Evolutionary conservation across 2,888 invertebrate species (phyloP).

Genomic region (Acleris literana): DNA sequence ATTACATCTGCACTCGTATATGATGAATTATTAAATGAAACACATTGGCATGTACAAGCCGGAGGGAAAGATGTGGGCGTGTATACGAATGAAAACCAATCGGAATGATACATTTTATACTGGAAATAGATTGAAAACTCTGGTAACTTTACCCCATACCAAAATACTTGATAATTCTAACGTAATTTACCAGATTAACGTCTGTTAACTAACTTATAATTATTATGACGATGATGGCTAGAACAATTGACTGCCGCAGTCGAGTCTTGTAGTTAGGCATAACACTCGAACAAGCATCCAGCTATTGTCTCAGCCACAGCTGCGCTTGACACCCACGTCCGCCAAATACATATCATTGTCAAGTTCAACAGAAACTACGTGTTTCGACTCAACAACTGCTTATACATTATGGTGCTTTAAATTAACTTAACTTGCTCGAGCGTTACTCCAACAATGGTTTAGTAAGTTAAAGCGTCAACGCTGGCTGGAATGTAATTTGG

Average conservation of each 20-base stretch:
- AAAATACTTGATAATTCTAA: no score
- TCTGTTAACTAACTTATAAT: neutral
- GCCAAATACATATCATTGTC: slow-evolving; percentile 69
- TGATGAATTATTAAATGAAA: no score
- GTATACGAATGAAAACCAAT: no score
- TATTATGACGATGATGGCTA: neutral
- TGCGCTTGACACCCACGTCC: slow-evolving; percentile 59
- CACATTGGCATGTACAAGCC: no score
- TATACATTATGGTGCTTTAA: slow-evolving; percentile 24
- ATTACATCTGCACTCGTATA: no score
- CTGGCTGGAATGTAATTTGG: neutral
- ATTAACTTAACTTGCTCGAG: slow-evolving; percentile 8
- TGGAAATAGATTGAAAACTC: no score
- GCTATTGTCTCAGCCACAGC: slow-evolving; percentile 66
- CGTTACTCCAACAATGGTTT: neutral
- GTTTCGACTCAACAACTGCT: slow-evolving; percentile 49
- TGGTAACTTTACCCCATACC: no score
- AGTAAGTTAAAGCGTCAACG: slow-evolving; percentile 5
- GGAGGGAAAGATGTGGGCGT: no score
- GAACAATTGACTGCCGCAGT: slow-evolving; percentile 22
- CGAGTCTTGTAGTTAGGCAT: slow-evolving; percentile 45
- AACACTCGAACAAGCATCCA: slow-evolving; percentile 52
- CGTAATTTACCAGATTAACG: neutral
- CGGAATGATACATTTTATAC: no score
- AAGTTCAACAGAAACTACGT: slow-evolving; percentile 66